Evolutionary conservation across 2,888 invertebrate species (phyloP), one percentile per base, ranked within the genome.

Genomic region (Eristalis arbustorum): DNA sequence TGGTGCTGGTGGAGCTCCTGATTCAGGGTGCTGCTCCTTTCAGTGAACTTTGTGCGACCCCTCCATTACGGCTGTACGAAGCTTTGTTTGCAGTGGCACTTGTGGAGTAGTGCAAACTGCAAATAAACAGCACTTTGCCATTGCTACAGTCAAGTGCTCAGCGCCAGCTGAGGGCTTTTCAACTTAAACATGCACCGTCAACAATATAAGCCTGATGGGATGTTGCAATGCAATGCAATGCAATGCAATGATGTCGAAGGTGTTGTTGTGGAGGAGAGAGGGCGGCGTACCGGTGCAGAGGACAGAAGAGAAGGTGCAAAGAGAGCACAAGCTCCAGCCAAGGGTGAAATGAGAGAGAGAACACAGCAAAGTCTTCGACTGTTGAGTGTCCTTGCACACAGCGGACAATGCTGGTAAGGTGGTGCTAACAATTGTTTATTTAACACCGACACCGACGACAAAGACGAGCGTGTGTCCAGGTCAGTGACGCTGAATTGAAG

Each of bases 41-140:
- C 37, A 74, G 66, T 67, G 71, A 23, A 67, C 8, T 40, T 74
- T 56, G 42, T 64, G 25, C 63, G 42, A 42, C 42, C 62, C 11
- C 63, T 83, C 56, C 66, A 34, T 69, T 59, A 10, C 40, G 64
- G 42, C 40, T 71, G 76, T 40, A 40, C 62, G 28, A 25, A 10
- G 66, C 68, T 42, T 83, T 83, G 77, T 83, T 73, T 68, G 72
- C 34, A 69, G 69, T 78, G 73, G 61, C 79, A 78, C 84, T 79
- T 66, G 49, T n/a, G 64, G 76, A 67, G 37, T 40, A 73, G 80
- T 80, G 72, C 80, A 80, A 80, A 84, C 57, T 84, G 63, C 75
- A 81, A 80, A 81, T 84, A 81, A 72, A 84, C 80, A 80, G 68
- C 76, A 84, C 84, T 84, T 68, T 40, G 74, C 66, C 74, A 78